Percentiles rank a stretch among this genome's conserved stretches.
These are phyloP conservation scores for Cololabis saira DNA, from an alignment of 2,113 vertebrate species.

Conservation along the genomic window DNA sequence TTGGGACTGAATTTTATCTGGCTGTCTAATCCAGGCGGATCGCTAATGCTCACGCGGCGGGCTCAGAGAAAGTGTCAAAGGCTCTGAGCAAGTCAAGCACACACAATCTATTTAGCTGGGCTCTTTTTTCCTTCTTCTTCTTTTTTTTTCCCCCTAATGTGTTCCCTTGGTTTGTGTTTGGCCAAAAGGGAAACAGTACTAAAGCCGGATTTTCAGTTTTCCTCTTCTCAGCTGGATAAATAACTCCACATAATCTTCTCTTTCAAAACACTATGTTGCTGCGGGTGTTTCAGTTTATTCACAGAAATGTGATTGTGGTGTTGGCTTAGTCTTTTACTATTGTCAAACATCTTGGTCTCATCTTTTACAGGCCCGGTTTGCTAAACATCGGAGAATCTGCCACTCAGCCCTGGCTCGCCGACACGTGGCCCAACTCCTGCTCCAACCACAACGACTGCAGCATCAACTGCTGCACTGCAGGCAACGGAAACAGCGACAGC, in stretches of 20 bases:
- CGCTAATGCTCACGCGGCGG: slow-evolving; percentile 59
- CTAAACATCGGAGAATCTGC: slow-evolving; percentile 95
- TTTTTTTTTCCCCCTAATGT: slow-evolving; percentile 37
- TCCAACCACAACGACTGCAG: slow-evolving; percentile 97
- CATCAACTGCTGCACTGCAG: slow-evolving; percentile 96
- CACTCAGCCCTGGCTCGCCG: slow-evolving; percentile 95
- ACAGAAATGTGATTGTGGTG: slow-evolving; percentile 45
- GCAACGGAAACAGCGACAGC: slow-evolving; percentile 95
- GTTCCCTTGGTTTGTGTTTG: slow-evolving; percentile 17
- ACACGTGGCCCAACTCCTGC: slow-evolving; percentile 97
- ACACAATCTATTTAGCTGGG: slow-evolving; percentile 73
- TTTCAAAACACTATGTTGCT: slow-evolving; percentile 61
- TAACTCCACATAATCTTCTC: slow-evolving; percentile 61
- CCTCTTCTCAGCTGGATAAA: slow-evolving; percentile 57
- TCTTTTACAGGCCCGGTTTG: slow-evolving; percentile 88
- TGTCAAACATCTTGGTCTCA: slow-evolving; percentile 44
- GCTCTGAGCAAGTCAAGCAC: slow-evolving; percentile 66
- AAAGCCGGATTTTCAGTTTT: slow-evolving; percentile 61
- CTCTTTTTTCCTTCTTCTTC: too few species aligned
- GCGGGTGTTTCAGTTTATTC: slow-evolving; percentile 52
- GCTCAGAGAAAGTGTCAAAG: slow-evolving; percentile 63
- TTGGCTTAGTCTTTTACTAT: slow-evolving; percentile 45
- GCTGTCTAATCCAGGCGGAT: slow-evolving; percentile 70
- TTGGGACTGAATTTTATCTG: slow-evolving; percentile 62
- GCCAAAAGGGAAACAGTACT: slow-evolving; percentile 57